These are phyloP conservation scores for Odontamblyopus lacepedii DNA, from an alignment of 2,797 vertebrate genomes.

Conservation along the genomic window DNA sequence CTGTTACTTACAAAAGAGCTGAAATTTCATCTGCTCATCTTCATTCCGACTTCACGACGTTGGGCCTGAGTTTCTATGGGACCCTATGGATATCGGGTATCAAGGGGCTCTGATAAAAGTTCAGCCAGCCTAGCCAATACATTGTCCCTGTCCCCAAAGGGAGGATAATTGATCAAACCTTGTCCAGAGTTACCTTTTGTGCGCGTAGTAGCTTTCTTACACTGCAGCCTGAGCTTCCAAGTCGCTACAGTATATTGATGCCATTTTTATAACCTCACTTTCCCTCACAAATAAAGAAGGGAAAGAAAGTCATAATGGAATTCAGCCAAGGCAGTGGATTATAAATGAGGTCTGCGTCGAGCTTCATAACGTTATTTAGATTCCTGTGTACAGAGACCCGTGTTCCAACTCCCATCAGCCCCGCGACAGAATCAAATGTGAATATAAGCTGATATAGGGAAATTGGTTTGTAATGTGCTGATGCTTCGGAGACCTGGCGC, in stretches of 20 bases:
- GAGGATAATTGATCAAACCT: slow-evolving; percentile 69
- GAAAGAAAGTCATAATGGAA: slow-evolving; percentile 80
- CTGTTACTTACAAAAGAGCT: slow-evolving; percentile 29
- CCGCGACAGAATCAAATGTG: slow-evolving; percentile 94
- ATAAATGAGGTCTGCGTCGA: slow-evolving; percentile 98
- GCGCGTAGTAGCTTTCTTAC: slow-evolving; percentile 54
- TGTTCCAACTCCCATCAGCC: slow-evolving; percentile 95
- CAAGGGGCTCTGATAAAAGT: slow-evolving; percentile 66
- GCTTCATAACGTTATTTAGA: slow-evolving; percentile 97
- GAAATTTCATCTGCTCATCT: slow-evolving; percentile 44
- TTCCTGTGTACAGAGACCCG: slow-evolving; percentile 90
- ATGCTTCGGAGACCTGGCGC: slow-evolving; percentile 87
- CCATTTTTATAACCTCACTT: slow-evolving; percentile 80
- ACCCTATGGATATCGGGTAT: slow-evolving; percentile 58
- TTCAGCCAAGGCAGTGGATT: slow-evolving; percentile 93
- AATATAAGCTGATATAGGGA: slow-evolving; percentile 98
- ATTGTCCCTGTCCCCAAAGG: slow-evolving; percentile 58
- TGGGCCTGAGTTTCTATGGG: slow-evolving; percentile 46
- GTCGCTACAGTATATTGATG: slow-evolving; percentile 70
- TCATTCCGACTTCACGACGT: slow-evolving; percentile 45
- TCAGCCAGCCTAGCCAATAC: slow-evolving; percentile 64
- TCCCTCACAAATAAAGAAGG: slow-evolving; percentile 71
- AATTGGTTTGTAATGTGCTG: slow-evolving; percentile 98
- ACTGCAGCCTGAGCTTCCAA: slow-evolving; percentile 52
- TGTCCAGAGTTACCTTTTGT: slow-evolving; percentile 67